Evolutionary conservation across 1,140 invertebrate genomes (phyloP), one percentile per base, ranked within the genome.

Genomic region (Portunus trituberculatus): DNA sequence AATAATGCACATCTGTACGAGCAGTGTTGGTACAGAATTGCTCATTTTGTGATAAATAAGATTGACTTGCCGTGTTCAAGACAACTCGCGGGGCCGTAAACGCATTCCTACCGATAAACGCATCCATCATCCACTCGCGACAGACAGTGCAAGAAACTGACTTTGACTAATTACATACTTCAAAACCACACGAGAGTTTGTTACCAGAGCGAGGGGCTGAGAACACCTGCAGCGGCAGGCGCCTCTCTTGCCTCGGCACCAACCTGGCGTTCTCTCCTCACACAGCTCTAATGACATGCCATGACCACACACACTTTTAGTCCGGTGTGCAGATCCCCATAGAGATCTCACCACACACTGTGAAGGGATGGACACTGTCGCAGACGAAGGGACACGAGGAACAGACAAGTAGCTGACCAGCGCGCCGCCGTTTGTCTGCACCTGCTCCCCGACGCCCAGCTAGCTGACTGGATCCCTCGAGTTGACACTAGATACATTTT

Each of bases 401-500:
- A 76, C 67, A 76, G 67, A 25, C 67, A 76, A 7, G 67, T 25
- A n/a, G 0, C 20, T 76, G 20, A 59, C 67, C 67, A 76, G 20
- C 67, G 12, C 67, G 67, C 67, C 67, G n/a, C 20, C 20, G 67
- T 20, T 76, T 25, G 67, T 76, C 67, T 76, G 67, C 67, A n/a
- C 12, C 52, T 76, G 67, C 67, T 76, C 67, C 67, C 67, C 25
- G 67, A 76, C 67, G 67, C 67, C 25, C 67, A 25, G 52, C 67
- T 76, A 20, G 39, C 39, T n/a, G 67, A 76, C 67, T 76, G 20
- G 20, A 76, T 25, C n/a, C 67, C 20, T 76, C 67, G 67, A 76
- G 67, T 76, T 76, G 67, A 76, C 67, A 76, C 67, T 76, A n/a
- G 25, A 76, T n/a, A 76, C 67, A 76, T 76, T 76, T 76, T 76